These are phyloP conservation scores for Cariama cristata DNA, from an alignment of 2,113 vertebrate species.

Conservation along the genomic window DNA sequence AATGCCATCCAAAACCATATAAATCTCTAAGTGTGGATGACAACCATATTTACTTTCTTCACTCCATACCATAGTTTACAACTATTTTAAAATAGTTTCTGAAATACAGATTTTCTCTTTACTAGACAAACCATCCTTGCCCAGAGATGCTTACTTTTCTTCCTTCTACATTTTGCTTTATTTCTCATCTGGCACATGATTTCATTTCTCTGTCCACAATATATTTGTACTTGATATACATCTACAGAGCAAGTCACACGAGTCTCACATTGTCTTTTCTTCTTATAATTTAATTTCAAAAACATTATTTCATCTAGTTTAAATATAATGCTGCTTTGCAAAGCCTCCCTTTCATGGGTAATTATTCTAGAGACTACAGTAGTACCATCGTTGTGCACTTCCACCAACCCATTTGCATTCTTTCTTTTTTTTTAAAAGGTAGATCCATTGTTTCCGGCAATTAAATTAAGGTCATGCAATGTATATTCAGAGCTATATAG, in stretches of 20 bases:
- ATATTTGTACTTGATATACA: neutral
- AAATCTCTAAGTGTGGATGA: neutral
- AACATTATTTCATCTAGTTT: neutral
- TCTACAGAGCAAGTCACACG: neutral
- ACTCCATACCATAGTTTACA: neutral
- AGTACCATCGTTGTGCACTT: neutral
- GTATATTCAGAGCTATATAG: neutral
- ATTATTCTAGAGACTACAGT: neutral
- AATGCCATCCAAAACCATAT: neutral
- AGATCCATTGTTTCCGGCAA: slow-evolving; percentile 13
- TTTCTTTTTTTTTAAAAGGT: neutral
- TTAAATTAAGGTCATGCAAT: slow-evolving; percentile 2
- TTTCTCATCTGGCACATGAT: neutral
- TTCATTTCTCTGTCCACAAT: neutral
- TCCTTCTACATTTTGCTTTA: neutral
- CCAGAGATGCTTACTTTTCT: neutral
- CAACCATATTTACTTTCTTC: neutral
- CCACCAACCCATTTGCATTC: neutral
- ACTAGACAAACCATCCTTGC: neutral
- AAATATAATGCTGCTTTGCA: neutral
- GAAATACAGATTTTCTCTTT: neutral
- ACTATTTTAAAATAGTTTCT: neutral
- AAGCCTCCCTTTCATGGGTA: neutral
- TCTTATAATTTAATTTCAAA: neutral
- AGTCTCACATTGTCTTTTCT: neutral